Percentiles rank a stretch among this genome's conserved stretches.
Evolutionary conservation across 2,888 invertebrate species (phyloP).

Genomic region (Nomada flava): DNA sequence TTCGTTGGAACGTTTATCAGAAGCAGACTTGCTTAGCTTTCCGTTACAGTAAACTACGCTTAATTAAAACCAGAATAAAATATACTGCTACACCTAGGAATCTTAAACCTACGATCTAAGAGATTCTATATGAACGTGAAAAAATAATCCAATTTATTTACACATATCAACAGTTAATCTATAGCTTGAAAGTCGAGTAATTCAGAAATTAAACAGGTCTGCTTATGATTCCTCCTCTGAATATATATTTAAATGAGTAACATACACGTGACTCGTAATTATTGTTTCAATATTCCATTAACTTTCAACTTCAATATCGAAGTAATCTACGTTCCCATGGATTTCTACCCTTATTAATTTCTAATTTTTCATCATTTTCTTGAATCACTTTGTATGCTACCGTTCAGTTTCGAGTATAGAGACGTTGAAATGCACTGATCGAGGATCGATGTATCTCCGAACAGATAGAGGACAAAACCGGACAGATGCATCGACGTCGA

Average conservation of each 20-base stretch:
- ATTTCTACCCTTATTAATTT: background rate
- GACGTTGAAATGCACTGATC: conserved; percentile 14
- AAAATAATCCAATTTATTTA: conserved; percentile 51
- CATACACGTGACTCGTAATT: background rate
- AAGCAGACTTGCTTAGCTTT: conserved; percentile 46
- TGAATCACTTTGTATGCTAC: conserved; percentile 3
- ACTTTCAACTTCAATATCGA: too few relatives aligned
- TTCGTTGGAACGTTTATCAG: conserved; percentile 15
- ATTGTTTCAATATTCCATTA: background rate
- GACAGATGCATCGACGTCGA: conserved; percentile 2
- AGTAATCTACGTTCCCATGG: background rate
- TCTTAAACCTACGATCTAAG: conserved; percentile 36
- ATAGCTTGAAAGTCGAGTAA: conserved; percentile 23
- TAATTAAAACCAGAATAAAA: background rate
- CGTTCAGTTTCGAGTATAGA: background rate
- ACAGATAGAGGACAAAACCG: conserved; percentile 11
- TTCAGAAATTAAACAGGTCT: conserved; percentile 42
- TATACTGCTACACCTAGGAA: conserved; percentile 29
- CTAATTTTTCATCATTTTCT: background rate
- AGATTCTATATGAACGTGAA: conserved; percentile 39
- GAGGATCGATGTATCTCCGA: background rate
- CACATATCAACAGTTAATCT: conserved; percentile 30
- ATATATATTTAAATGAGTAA: background rate
- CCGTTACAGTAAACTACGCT: conserved; percentile 10
- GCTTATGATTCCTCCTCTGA: conserved; percentile 28